Conservation (phyloP, 2,888 invertebrate species). For the Eledona agricola region DNA sequence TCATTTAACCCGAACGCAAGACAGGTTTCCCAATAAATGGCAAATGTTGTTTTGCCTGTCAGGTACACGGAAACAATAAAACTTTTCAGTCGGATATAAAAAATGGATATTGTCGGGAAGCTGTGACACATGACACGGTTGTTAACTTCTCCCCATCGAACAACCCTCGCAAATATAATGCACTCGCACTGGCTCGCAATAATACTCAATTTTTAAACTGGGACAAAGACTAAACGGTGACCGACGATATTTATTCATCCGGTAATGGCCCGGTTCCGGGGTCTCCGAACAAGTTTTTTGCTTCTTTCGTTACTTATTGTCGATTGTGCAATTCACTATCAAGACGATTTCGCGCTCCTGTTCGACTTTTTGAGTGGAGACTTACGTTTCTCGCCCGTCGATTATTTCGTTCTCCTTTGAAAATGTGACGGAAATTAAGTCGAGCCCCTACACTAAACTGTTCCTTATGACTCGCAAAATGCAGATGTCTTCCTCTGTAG, state of each 20-base stretch:
- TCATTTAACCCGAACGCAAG: too few relatives aligned
- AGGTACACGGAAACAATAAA: background rate
- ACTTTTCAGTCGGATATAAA: constrained; percentile 3
- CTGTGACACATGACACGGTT: constrained; percentile 6
- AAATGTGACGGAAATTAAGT: constrained; percentile 7
- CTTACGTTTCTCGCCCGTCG: constrained; percentile 9
- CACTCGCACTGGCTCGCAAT: constrained; percentile 3
- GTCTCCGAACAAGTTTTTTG: background rate
- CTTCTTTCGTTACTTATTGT: constrained; percentile 19
- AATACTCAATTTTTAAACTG: background rate
- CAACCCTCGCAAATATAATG: constrained; percentile 4
- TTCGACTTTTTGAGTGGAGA: constrained; percentile 5
- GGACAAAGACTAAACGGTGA: too few relatives aligned
- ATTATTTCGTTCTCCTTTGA: background rate
- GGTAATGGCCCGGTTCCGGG: too few relatives aligned
- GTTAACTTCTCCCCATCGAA: constrained; percentile 6
- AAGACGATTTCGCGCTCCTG: constrained; percentile 4
- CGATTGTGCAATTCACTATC: constrained; percentile 16
- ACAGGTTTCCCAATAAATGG: constrained; percentile 1
- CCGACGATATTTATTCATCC: too few relatives aligned
- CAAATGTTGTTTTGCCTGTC: background rate
- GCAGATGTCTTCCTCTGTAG: constrained; percentile 1
- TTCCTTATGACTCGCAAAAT: background rate
- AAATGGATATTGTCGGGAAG: constrained; percentile 2
- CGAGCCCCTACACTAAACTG: background rate